Conservation (phyloP, 2,888 invertebrate genomes). For the Lepidocyrtinus sp. region DNA sequence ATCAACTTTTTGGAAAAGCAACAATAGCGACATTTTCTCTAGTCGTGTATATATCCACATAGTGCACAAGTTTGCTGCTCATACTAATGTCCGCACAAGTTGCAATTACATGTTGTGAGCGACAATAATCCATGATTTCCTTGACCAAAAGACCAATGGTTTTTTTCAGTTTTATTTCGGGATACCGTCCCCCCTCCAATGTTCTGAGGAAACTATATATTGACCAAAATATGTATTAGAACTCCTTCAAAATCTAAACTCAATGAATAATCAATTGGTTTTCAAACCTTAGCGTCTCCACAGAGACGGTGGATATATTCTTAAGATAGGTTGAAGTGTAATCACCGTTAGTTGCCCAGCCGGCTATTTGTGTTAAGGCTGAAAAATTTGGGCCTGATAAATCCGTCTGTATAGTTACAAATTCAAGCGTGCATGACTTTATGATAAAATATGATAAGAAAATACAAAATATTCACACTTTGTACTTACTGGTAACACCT, state of each 20-base stretch:
- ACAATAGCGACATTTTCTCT: conserved; percentile 66
- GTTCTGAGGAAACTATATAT: conserved; percentile 17
- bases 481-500: conserved; percentile 76
- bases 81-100: conserved; percentile 36
- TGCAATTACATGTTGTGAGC: conserved; percentile 44
- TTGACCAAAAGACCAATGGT: conserved; percentile 62
- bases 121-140: conserved; percentile 63
- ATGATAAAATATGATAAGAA: neutral
- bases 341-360: conserved; percentile 90
- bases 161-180: conserved; percentile 40
- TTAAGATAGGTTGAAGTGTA: conserved; percentile 36
- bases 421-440: too few species aligned
- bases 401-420: neutral
- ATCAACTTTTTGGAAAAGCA: conserved; percentile 24
- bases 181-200: conserved; percentile 18
- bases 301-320: neutral
- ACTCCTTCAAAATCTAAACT: neutral
- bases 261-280: neutral
- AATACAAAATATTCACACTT: conserved; percentile 64
- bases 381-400: conserved; percentile 76
- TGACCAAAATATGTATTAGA: neutral
- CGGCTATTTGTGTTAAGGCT: conserved; percentile 84
- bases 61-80: conserved; percentile 32
- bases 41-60: conserved; percentile 59
- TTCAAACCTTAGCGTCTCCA: neutral